Percentiles rank a stretch among this genome's conserved stretches.
Evolutionary conservation across 2,113 vertebrate species (phyloP).

Genomic region (Gopherus evgoodei): DNA sequence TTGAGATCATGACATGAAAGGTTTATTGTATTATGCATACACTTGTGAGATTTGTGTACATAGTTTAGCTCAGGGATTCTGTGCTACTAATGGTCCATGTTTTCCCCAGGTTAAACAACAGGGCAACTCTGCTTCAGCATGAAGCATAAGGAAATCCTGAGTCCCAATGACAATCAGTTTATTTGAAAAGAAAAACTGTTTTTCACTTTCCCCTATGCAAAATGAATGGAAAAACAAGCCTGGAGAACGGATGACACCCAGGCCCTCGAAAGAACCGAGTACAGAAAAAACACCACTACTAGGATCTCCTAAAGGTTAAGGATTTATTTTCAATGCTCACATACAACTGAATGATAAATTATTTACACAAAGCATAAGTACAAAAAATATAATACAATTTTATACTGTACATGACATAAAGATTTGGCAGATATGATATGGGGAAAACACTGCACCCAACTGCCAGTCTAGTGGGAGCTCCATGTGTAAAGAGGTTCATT

Average conservation of each 20-base stretch:
- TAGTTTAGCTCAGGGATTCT: too few species aligned
- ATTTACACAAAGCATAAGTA: slow-evolving; percentile 63
- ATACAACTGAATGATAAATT: slow-evolving; percentile 52
- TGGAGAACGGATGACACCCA: neutral
- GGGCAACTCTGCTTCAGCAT: neutral
- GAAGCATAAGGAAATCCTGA: neutral
- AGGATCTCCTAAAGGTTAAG: slow-evolving; percentile 36
- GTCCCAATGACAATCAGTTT: neutral
- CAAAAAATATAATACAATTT: slow-evolving; percentile 73
- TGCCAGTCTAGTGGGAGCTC: neutral
- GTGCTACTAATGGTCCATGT: neutral
- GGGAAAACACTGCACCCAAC: neutral
- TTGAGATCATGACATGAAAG: neutral
- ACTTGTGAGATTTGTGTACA: neutral
- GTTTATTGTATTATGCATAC: neutral
- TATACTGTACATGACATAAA: slow-evolving; percentile 20
- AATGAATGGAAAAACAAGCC: neutral
- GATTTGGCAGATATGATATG: neutral
- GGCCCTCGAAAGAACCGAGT: neutral
- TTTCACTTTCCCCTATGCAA: neutral
- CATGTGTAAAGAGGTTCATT: rapidly evolving
- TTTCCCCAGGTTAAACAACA: neutral
- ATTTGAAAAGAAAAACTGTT: neutral
- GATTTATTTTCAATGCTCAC: slow-evolving; percentile 62
- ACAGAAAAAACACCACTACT: neutral